Conservation (phyloP, 1,140 invertebrate genomes). For the Tribolium madens region DNA sequence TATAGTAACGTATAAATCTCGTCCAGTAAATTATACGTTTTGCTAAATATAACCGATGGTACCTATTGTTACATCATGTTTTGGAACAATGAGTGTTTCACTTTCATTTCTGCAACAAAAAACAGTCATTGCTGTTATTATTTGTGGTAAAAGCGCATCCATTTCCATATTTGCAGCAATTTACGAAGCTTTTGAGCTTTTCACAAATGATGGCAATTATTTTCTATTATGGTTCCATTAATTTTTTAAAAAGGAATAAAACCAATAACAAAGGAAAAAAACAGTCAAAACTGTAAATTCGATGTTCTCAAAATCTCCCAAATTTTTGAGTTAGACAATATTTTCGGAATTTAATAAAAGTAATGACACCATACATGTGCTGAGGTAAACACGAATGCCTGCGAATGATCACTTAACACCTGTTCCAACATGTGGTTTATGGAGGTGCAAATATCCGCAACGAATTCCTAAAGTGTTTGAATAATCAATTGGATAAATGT, state of each 20-base stretch:
- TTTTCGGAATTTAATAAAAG: no score
- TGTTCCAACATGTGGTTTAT: constrained; percentile 17
- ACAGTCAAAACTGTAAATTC: no score
- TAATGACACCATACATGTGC: no score
- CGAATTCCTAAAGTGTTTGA: background rate
- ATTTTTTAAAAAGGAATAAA: no score
- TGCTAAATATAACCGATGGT: constrained; percentile 10
- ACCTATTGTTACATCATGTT: background rate
- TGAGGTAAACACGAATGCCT: background rate
- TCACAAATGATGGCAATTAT: no score
- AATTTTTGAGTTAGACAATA: no score
- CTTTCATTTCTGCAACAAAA: background rate
- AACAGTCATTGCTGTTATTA: background rate
- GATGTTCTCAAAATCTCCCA: no score
- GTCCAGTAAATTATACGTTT: constrained; percentile 12
- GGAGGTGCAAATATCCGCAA: background rate
- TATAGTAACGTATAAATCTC: constrained; percentile 19
- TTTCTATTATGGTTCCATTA: no score
- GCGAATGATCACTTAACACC: constrained; percentile 5
- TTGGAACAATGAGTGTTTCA: constrained; percentile 11
- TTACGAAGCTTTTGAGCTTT: background rate
- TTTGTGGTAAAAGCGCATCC: background rate
- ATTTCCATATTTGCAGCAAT: background rate
- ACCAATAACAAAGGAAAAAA: no score
- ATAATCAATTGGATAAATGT: background rate